A percentile compares a stretch with the other conserved stretches of the same genome.
These are phyloP conservation scores for Neolamprologus fasciatus DNA, from an alignment of 2,113 vertebrate genomes.

Conservation along the genomic window DNA sequence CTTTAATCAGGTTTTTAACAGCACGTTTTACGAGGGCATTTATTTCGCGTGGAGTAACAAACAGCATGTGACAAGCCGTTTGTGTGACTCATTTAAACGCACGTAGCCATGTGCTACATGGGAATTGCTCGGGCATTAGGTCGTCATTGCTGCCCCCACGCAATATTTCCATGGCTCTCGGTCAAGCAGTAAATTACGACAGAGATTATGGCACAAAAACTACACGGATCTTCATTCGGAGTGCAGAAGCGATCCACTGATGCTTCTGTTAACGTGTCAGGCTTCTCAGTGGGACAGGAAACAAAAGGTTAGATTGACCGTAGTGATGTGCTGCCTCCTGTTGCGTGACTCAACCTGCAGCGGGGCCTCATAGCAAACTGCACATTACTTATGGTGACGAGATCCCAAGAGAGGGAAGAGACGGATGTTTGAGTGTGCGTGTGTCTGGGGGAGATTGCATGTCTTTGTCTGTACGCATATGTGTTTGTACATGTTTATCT, in stretches of 20 bases:
- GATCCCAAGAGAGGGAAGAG: constrained; percentile 64
- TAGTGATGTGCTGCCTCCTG: constrained; percentile 69
- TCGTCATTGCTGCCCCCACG: background rate
- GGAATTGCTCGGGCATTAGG: background rate
- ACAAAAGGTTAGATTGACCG: constrained; percentile 69
- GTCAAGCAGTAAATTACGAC: background rate
- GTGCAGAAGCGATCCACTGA: background rate
- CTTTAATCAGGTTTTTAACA: background rate
- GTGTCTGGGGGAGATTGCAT: background rate
- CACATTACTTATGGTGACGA: constrained; percentile 58
- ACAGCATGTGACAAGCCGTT: background rate
- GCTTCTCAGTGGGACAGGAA: constrained; percentile 56
- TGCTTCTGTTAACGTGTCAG: constrained; percentile 51
- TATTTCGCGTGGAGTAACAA: background rate
- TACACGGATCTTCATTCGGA: background rate
- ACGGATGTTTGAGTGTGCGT: constrained; percentile 4
- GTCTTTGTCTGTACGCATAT: background rate
- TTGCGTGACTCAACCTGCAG: constrained; percentile 82
- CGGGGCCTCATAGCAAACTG: constrained; percentile 67
- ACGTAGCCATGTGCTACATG: background rate
- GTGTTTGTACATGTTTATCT: background rate
- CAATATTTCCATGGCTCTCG: background rate
- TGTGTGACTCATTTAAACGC: background rate
- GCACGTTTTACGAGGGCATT: background rate
- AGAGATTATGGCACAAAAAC: background rate